A percentile compares a stretch with the other conserved stretches of the same genome.
These are phyloP conservation scores for Catocala fraxini DNA, from an alignment of 2,888 invertebrate genomes.

Conservation along the genomic window DNA sequence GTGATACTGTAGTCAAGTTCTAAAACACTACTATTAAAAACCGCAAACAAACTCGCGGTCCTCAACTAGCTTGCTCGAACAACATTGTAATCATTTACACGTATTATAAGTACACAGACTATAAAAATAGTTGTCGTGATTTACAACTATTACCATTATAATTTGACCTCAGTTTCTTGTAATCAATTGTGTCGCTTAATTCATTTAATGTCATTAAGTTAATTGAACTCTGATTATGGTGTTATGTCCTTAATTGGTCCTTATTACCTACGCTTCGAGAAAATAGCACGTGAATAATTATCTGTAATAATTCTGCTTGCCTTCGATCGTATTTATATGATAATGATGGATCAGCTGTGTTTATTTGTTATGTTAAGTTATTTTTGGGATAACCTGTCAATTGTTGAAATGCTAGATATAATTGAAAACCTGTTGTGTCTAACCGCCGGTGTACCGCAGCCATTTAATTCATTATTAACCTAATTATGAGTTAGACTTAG, in stretches of 20 bases:
- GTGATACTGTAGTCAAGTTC: no score
- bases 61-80: no score
- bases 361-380: conserved; percentile 12
- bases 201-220: conserved; percentile 79
- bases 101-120: neutral
- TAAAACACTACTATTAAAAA: no score
- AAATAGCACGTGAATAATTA: conserved; percentile 46
- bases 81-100: neutral
- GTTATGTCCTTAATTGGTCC: conserved; percentile 74
- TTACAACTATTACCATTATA: conserved; percentile 65
- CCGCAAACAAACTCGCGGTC: no score
- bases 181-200: conserved; percentile 78
- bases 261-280: conserved; percentile 55
- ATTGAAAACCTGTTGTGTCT: no score
- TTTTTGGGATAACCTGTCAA: neutral
- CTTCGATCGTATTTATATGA: conserved; percentile 12
- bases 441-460: no score
- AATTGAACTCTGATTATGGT: conserved; percentile 77
- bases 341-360: conserved; percentile 20
- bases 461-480: no score
- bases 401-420: no score
- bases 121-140: conserved; percentile 56
- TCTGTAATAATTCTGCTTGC: conserved; percentile 30
- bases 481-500: no score
- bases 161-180: conserved; percentile 75